Conservation (phyloP, 2,113 vertebrate species). For the Epinephelus moara region DNA sequence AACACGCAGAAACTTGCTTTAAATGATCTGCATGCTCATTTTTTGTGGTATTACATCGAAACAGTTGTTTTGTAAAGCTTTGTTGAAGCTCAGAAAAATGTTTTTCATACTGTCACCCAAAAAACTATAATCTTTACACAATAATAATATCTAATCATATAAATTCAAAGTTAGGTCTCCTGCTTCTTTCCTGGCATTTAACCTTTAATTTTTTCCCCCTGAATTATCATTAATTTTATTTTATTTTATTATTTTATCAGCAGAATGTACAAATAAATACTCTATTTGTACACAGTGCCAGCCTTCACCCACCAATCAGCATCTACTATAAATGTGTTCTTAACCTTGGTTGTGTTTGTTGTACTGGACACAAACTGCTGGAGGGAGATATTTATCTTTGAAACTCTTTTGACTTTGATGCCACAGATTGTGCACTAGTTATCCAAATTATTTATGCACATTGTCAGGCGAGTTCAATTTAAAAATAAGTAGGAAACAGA, state of each 20-base stretch:
- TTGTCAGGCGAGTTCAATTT: neutral
- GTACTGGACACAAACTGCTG: neutral
- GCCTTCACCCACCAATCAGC: neutral
- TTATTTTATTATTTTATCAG: neutral
- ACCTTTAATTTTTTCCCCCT: neutral
- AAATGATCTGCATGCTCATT: neutral
- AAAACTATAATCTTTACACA: no score
- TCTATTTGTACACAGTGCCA: neutral
- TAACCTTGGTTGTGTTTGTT: slow-evolving; percentile 3
- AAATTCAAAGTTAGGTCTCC: neutral
- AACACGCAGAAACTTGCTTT: neutral
- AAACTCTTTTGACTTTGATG: neutral
- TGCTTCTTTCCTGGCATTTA: neutral
- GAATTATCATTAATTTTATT: no score
- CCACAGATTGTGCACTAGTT: neutral
- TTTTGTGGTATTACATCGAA: neutral
- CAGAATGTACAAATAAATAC: neutral
- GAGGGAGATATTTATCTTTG: neutral
- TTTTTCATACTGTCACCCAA: neutral
- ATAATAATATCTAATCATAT: no score
- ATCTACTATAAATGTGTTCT: neutral
- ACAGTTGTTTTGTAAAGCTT: neutral
- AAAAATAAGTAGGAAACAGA: neutral
- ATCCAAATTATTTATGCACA: neutral
- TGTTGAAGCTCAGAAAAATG: neutral